phyloP scores from a whole-genome alignment of 2,888 invertebrate species.

The Epirrita christyi region DNA sequence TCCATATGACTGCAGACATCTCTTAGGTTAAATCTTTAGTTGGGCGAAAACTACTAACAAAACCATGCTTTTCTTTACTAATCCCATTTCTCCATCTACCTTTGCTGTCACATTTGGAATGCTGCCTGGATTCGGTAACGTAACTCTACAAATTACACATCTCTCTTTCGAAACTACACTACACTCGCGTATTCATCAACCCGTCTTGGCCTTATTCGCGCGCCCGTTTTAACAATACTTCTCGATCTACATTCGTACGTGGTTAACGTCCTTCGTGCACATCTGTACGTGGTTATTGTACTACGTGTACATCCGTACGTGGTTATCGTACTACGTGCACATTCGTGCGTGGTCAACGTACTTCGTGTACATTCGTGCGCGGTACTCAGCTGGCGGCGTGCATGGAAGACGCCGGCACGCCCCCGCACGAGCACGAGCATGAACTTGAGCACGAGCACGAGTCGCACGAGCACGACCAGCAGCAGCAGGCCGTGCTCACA shows the following conservation, averaged over 20 bases:
- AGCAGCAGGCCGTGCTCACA: slow-evolving; percentile 81
- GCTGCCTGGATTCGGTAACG: slow-evolving; percentile 69
- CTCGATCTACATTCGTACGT: background rate
- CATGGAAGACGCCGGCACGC: slow-evolving; percentile 62
- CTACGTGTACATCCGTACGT: background rate
- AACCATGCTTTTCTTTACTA: slow-evolving; percentile 27
- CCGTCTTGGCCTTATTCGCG: too few relatives aligned
- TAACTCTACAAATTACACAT: slow-evolving; percentile 5
- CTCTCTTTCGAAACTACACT: background rate
- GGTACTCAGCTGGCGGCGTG: slow-evolving; percentile 59
- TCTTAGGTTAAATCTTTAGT: too few relatives aligned
- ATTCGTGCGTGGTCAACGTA: background rate
- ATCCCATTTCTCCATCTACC: slow-evolving; percentile 51
- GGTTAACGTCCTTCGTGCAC: background rate
- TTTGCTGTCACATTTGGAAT: slow-evolving; percentile 55
- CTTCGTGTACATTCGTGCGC: background rate
- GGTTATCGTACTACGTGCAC: background rate
- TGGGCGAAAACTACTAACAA: background rate
- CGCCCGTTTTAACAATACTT: too few relatives aligned
- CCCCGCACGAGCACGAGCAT: slow-evolving; percentile 65
- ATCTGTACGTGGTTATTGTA: background rate
- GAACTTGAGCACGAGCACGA: slow-evolving; percentile 62
- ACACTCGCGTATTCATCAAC: background rate
- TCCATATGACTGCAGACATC: too few relatives aligned
- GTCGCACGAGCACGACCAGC: slow-evolving; percentile 44